Evolutionary conservation across 2,113 vertebrate genomes (phyloP).

Genomic region (Porphyrio hochstetteri): DNA sequence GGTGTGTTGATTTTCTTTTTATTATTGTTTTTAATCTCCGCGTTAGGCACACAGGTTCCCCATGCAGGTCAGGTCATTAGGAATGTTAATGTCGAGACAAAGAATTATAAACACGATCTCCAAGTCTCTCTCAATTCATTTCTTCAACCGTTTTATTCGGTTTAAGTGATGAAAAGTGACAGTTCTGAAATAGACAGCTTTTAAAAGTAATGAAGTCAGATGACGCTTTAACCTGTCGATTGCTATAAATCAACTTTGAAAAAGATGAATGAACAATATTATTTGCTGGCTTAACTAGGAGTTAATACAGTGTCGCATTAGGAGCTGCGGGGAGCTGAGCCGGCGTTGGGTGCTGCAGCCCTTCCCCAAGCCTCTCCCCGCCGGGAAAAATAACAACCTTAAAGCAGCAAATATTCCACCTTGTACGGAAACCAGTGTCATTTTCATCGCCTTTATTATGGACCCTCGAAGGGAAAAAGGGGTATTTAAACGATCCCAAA

Average conservation of each 20-base stretch:
- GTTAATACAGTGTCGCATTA: constrained; percentile 2
- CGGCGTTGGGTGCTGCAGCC: constrained; percentile 13
- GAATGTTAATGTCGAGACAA: constrained; percentile 61
- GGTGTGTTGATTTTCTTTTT: constrained; percentile 6
- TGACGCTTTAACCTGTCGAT: constrained; percentile 80
- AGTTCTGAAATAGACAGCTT: constrained; percentile 78
- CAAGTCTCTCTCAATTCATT: constrained; percentile 77
- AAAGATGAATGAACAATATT: constrained; percentile 73
- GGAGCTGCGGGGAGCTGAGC: constrained; percentile 11
- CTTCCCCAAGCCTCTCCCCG: neutral
- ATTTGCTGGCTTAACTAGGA: constrained; percentile 54
- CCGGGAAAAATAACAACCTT: neutral
- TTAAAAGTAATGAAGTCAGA: constrained; percentile 83
- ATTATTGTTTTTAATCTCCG: constrained; percentile 12
- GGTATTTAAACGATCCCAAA: constrained; percentile 55
- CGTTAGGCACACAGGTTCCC: constrained; percentile 17
- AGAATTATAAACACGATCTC: constrained; percentile 74
- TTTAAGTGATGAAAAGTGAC: constrained; percentile 81
- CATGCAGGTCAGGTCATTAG: constrained; percentile 65
- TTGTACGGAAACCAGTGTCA: constrained; percentile 11
- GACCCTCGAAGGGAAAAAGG: constrained; percentile 20
- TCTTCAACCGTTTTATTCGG: constrained; percentile 72
- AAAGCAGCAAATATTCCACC: neutral
- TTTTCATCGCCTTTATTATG: constrained; percentile 33
- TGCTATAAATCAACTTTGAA: constrained; percentile 77